Conservation (phyloP, 2,113 vertebrate species). For the Antigone vipio region DNA sequence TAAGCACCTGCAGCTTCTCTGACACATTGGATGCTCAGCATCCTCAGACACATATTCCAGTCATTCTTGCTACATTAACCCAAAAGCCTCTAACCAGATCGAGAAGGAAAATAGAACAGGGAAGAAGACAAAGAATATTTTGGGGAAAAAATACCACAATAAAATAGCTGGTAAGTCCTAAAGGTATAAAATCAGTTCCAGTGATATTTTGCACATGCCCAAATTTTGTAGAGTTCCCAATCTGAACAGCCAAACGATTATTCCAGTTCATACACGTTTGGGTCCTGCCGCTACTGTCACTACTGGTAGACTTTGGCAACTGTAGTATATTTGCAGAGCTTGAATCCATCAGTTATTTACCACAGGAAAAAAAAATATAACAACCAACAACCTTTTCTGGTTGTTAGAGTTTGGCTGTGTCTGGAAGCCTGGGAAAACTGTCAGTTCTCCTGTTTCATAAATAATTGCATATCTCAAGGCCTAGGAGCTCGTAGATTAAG, state of each 20-base stretch:
- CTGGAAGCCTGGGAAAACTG: background rate
- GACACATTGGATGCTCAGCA: background rate
- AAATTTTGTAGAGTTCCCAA: background rate
- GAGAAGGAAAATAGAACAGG: background rate
- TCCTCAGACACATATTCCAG: background rate
- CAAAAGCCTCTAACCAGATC: background rate
- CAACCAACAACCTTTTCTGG: background rate
- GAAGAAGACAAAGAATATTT: background rate
- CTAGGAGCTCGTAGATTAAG: background rate
- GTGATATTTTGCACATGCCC: background rate
- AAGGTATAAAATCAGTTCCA: background rate
- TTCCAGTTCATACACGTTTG: accelerated
- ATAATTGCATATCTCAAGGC: background rate
- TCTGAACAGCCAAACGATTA: background rate
- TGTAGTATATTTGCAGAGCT: background rate
- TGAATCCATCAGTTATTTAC: background rate
- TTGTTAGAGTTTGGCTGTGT: background rate
- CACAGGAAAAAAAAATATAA: accelerated
- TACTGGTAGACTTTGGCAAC: background rate
- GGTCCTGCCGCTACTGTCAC: background rate
- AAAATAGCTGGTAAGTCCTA: background rate
- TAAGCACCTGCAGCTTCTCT: background rate
- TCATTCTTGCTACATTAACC: background rate
- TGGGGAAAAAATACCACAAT: accelerated
- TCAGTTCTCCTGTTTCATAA: background rate